These are phyloP conservation scores for Arnoldichthys spilopterus DNA, from an alignment of 2,797 vertebrate species.

Conservation along the genomic window DNA sequence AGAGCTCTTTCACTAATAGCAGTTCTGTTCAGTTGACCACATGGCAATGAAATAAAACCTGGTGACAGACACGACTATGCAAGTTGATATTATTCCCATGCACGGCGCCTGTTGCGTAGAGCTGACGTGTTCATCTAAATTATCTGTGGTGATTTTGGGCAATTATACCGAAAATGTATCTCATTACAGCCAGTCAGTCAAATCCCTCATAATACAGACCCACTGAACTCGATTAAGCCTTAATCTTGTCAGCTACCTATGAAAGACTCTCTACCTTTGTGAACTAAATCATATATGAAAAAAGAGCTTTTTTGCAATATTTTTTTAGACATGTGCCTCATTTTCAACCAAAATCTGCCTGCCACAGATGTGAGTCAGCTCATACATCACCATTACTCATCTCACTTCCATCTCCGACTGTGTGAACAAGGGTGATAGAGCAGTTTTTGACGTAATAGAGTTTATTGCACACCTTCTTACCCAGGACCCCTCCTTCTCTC, in stretches of 20 bases:
- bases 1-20: neutral
- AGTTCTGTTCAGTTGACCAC: neutral
- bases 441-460: slow-evolving; percentile 11
- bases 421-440: slow-evolving; percentile 38
- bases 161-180: too few relatives aligned
- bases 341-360: neutral
- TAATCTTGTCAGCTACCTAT: too few relatives aligned
- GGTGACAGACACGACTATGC: neutral
- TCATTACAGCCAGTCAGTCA: too few relatives aligned
- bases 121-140: too few relatives aligned
- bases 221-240: too few relatives aligned
- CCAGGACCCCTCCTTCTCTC: slow-evolving; percentile 23
- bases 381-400: slow-evolving; percentile 42
- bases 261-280: too few relatives aligned
- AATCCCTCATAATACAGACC: too few relatives aligned
- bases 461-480: slow-evolving; percentile 32
- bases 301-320: too few relatives aligned
- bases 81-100: too few relatives aligned
- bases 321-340: neutral
- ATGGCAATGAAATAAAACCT: neutral
- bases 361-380: slow-evolving; percentile 28
- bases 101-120: too few relatives aligned
- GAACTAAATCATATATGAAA: too few relatives aligned
- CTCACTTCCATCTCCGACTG: slow-evolving; percentile 32
- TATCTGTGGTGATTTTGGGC: too few relatives aligned